These are phyloP conservation scores for Lophius piscatorius DNA, from an alignment of 2,113 vertebrate genomes.

Conservation along the genomic window DNA sequence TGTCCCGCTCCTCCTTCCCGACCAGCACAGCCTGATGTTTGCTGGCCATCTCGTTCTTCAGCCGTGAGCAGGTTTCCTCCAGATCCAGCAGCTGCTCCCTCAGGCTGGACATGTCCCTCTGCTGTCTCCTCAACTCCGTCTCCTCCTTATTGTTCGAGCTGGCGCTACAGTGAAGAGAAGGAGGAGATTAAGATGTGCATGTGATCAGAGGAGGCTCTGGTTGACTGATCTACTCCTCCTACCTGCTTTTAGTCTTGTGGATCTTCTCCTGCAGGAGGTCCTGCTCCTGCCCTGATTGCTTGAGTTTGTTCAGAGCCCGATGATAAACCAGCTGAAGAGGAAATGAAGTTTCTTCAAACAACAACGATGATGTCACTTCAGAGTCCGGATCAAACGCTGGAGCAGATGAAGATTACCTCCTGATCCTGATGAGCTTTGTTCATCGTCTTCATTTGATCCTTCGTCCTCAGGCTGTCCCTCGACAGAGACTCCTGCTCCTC, in stretches of 20 bases:
- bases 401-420: slow-evolving; percentile 32
- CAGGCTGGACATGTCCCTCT: slow-evolving; percentile 22
- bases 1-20: slow-evolving; percentile 50
- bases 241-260: slow-evolving; percentile 50
- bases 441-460: slow-evolving; percentile 37
- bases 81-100: slow-evolving; percentile 38
- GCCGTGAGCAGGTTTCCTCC: background rate
- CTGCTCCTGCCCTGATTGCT: slow-evolving; percentile 51
- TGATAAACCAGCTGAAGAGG: slow-evolving; percentile 47
- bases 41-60: slow-evolving; percentile 52
- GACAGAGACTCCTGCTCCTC: slow-evolving; percentile 29
- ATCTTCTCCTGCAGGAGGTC: slow-evolving; percentile 53
- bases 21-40: slow-evolving; percentile 52
- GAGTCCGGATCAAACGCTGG: background rate
- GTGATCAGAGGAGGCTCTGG: background rate
- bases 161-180: slow-evolving; percentile 2
- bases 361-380: background rate
- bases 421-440: slow-evolving; percentile 47
- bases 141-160: slow-evolving; percentile 18
- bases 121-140: background rate
- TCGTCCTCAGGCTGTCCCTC: slow-evolving; percentile 20
- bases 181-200: background rate
- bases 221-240: background rate
- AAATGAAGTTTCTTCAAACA: background rate
- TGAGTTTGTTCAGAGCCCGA: slow-evolving; percentile 53